Conservation (phyloP, 2,113 vertebrate genomes). For the Silurus asotus region DNA sequence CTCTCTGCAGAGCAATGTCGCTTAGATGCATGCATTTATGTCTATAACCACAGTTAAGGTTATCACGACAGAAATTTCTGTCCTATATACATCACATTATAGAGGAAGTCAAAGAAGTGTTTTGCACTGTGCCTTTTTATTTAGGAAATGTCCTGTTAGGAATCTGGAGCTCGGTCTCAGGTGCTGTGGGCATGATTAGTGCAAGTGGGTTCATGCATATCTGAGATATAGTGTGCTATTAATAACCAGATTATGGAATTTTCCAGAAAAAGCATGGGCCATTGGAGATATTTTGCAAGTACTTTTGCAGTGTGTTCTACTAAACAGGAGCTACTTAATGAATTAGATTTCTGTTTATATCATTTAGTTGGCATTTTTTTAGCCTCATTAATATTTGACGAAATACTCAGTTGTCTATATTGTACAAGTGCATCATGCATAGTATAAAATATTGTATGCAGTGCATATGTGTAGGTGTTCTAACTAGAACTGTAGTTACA, state of each 20-base stretch:
- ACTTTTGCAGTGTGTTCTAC: background rate
- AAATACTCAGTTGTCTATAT: background rate
- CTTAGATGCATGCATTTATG: background rate
- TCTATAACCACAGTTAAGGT: background rate
- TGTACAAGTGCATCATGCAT: background rate
- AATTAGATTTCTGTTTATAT: background rate
- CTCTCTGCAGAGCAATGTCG: background rate
- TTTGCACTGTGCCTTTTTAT: too few relatives aligned
- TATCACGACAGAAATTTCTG: background rate
- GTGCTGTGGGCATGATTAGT: background rate
- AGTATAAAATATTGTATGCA: background rate
- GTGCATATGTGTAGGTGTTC: background rate
- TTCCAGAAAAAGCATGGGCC: background rate
- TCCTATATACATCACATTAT: background rate
- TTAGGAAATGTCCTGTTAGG: background rate
- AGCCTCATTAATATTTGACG: background rate
- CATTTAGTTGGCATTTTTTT: background rate
- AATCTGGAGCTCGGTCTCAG: background rate
- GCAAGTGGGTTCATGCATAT: background rate
- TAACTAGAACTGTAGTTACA: constrained; percentile 9
- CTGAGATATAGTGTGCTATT: constrained; percentile 15
- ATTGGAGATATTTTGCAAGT: background rate
- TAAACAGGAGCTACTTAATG: background rate
- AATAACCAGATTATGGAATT: background rate
- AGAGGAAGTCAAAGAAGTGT: background rate